Conservation (phyloP, 2,113 vertebrate genomes). For the Lycocorax pyrrhopterus region DNA sequence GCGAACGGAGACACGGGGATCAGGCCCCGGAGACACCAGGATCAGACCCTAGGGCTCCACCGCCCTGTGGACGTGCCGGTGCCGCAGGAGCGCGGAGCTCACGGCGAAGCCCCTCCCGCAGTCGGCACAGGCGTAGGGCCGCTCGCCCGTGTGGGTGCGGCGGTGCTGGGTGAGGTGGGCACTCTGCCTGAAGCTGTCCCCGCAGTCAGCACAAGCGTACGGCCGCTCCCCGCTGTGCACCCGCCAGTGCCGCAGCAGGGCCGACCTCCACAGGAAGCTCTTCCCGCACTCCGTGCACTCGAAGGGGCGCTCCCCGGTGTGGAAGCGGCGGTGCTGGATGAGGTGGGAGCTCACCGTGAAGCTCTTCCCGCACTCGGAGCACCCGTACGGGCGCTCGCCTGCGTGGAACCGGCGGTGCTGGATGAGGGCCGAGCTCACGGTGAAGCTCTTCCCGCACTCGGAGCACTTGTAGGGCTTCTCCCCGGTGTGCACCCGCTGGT, state of each 20-base stretch:
- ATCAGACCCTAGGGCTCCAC: background rate
- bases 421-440: conserved; percentile 64
- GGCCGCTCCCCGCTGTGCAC: conserved; percentile 50
- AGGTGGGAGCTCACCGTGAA: conserved; percentile 71
- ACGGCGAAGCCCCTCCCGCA: conserved; percentile 40
- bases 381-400: conserved; percentile 62
- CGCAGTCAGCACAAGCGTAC: background rate
- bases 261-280: conserved; percentile 42
- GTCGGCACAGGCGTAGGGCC: background rate
- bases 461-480: conserved; percentile 64
- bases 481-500: conserved; percentile 66
- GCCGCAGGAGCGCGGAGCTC: conserved; percentile 32
- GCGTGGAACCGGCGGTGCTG: conserved; percentile 66
- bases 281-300: conserved; percentile 1
- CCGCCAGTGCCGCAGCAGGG: conserved; percentile 2
- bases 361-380: conserved; percentile 64
- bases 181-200: conserved; percentile 46
- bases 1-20: fast-evolving
- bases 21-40: too few species aligned
- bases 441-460: conserved; percentile 65
- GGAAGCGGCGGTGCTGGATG: conserved; percentile 68
- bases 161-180: conserved; percentile 49
- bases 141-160: conserved; percentile 38
- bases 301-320: conserved; percentile 46
- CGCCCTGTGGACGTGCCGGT: background rate